Evolutionary conservation across 1,140 invertebrate genomes (phyloP), one percentile per base, ranked within the genome.

Genomic region (Heliconius hermathena): DNA sequence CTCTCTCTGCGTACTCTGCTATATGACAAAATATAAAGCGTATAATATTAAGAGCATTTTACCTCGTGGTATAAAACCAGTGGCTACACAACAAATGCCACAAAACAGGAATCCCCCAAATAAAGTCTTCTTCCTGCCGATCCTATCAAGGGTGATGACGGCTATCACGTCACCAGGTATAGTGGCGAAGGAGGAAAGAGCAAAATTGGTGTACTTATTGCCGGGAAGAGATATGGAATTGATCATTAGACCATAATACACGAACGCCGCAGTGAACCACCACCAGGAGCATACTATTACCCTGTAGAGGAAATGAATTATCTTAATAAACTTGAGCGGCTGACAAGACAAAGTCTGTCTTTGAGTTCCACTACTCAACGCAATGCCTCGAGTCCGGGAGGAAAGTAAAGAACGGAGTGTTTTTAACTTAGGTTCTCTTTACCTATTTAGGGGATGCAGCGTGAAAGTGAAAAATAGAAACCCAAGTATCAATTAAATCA

Each of bases 161-260:
- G 92, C 93, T 92, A 96, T 74, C 89, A 94, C 77, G 95, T 96
- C 96, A 0, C 95, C 95, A 3, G 96, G 96, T 73, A 96, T 95
- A 82, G 96, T 96, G 16, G 96, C 94, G 16, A 95, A 84, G 6
- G 94, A 93, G 8, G 96, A 95, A 8, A 96, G 89, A 33, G 95
- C 95, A 81, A 96, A 96, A 87, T 96, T 96, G n/a, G 94, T 82
- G 84, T 96, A 96, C 73, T 95, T 95, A 86, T 97, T 95, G 4
- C 96, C 96, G 22, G 95, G 96, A 22, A 97, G 92, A 22, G 96
- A 95, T 52, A 96, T 96, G 0, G 96, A 95, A 82, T 97, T 97
- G 54, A 97, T 95, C 2, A 96, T 96, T 20, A 97, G 84, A 1
- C 96, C 97, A 84, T 97, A 98, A 88, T 98, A 98, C 8, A 98